These are phyloP conservation scores for Pediacus dermestoides DNA, from an alignment of 2,888 invertebrate genomes.

Conservation along the genomic window DNA sequence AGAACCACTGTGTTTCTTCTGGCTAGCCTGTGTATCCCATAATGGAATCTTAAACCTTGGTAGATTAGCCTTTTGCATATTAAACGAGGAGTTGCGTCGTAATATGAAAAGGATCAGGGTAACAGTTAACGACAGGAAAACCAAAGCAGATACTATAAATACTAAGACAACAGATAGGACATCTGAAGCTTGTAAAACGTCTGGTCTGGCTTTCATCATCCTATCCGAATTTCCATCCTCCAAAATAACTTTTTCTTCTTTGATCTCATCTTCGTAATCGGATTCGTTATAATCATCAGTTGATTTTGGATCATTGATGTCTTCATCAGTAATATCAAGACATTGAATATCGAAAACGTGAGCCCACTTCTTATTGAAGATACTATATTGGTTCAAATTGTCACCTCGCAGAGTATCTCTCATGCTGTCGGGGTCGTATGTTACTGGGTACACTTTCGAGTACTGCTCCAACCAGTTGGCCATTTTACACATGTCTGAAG, in stretches of 20 bases:
- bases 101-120: constrained; percentile 42
- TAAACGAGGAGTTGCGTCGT: constrained; percentile 37
- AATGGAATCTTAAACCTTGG: constrained; percentile 44
- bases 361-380: too few species aligned
- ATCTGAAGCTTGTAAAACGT: constrained; percentile 32
- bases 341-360: too few species aligned
- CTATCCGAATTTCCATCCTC: too few species aligned
- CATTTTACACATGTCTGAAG: constrained; percentile 64
- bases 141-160: constrained; percentile 55
- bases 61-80: constrained; percentile 40
- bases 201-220: too few species aligned
- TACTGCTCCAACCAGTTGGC: constrained; percentile 63
- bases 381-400: too few species aligned
- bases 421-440: constrained; percentile 38
- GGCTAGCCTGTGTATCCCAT: constrained; percentile 43
- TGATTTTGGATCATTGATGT: constrained; percentile 29
- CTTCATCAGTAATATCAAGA: constrained; percentile 27
- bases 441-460: too few species aligned
- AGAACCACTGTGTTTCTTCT: constrained; percentile 69
- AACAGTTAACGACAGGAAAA: constrained; percentile 52
- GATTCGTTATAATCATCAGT: constrained; percentile 47
- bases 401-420: too few species aligned
- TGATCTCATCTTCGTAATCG: constrained; percentile 43
- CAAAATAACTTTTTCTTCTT: constrained; percentile 29
- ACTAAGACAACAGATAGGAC: constrained; percentile 51